These are phyloP conservation scores for Malurus melanocephalus DNA, from an alignment of 2,113 vertebrate species.

Conservation along the genomic window DNA sequence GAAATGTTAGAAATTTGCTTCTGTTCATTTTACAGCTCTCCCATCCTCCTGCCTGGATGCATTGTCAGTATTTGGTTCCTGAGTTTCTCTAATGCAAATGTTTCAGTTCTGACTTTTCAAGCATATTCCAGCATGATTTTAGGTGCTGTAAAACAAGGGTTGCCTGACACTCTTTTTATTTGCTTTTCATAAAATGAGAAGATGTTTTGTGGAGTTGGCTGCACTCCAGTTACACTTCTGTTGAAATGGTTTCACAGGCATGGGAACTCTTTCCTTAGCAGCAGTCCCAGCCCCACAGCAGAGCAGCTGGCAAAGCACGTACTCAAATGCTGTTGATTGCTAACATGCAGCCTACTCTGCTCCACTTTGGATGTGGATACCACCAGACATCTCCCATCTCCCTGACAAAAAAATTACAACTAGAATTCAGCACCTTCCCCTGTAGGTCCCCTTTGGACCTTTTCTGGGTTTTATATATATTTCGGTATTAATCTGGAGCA, in stretches of 20 bases:
- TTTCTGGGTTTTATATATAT: not conserved
- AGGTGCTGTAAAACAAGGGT: not conserved
- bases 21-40: not conserved
- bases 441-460: not conserved
- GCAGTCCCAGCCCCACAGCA: not conserved
- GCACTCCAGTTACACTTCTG: not conserved
- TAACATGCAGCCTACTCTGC: not conserved
- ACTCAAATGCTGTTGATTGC: not conserved
- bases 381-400: not conserved
- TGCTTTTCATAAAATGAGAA: not conserved
- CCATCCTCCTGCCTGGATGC: not conserved
- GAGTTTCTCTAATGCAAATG: not conserved
- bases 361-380: not conserved
- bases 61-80: not conserved
- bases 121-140: not conserved
- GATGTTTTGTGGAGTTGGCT: not conserved
- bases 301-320: not conserved
- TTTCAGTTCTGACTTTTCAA: not conserved
- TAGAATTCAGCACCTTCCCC: not conserved
- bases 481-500: not conserved
- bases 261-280: not conserved
- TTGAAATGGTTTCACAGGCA: not conserved
- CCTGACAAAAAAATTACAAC: not conserved
- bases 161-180: not conserved
- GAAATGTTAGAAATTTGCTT: slow-evolving; percentile 7